Percentiles rank a stretch among this genome's conserved stretches.
Evolutionary conservation across 2,113 vertebrate species (phyloP).

Genomic region (Tringa solitaria): DNA sequence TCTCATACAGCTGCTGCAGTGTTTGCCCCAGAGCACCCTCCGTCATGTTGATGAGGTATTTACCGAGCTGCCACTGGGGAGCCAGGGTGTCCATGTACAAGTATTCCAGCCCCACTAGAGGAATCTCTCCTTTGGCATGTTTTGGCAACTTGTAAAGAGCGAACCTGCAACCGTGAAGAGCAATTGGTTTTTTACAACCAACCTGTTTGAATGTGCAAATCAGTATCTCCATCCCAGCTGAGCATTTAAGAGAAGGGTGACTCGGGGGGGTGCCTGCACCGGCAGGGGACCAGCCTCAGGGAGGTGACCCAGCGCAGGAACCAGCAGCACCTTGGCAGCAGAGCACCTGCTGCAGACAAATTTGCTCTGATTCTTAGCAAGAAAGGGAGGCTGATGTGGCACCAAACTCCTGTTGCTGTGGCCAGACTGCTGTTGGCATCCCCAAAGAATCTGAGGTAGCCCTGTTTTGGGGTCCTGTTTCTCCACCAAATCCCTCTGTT

Average conservation of each 20-base stretch:
- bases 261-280: fast-evolving
- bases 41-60: constrained; percentile 80
- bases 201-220: neutral
- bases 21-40: constrained; percentile 79
- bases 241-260: neutral
- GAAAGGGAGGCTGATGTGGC: neutral
- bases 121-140: constrained; percentile 54
- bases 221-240: neutral
- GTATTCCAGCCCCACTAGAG: constrained; percentile 84
- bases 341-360: neutral
- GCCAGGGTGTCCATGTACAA: constrained; percentile 85
- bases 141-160: constrained; percentile 88
- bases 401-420: neutral
- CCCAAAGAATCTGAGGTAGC: neutral
- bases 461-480: neutral
- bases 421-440: neutral
- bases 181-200: neutral
- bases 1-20: constrained; percentile 82
- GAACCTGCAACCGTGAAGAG: constrained; percentile 78
- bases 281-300: neutral
- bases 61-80: constrained; percentile 77
- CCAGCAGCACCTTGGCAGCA: neutral
- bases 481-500: neutral
- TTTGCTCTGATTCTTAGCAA: neutral
- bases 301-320: neutral